Conservation (phyloP, 1,140 invertebrate species). For the Caenorhabditis inopinata region DNA sequence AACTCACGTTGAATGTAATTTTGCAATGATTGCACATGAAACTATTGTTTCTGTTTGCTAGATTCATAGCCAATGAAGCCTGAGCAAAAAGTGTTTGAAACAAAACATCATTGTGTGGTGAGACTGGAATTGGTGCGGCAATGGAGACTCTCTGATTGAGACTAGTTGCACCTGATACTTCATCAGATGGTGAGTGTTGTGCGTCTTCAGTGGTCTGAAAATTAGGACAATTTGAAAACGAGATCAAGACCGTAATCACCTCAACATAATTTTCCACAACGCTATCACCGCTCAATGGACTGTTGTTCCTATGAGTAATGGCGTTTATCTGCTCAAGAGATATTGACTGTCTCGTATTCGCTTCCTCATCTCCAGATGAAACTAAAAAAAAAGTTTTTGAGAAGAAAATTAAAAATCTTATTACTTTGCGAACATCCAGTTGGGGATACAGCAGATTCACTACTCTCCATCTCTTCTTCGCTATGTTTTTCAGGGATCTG, state of each 20-base stretch:
- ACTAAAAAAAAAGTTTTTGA: neutral
- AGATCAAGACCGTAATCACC: neutral
- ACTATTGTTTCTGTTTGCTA: neutral
- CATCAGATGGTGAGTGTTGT: neutral
- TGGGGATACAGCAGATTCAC: constrained; percentile 16
- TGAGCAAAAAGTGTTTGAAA: neutral
- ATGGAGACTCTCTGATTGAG: neutral
- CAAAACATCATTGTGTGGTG: neutral
- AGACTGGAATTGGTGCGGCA: neutral
- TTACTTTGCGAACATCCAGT: constrained; percentile 27
- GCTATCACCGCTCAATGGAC: neutral
- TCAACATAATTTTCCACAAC: neutral
- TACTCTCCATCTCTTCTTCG: constrained; percentile 36
- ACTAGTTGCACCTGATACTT: neutral
- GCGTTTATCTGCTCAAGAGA: neutral
- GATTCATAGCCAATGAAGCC: neutral
- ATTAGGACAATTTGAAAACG: neutral
- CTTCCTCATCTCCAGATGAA: constrained; percentile 11
- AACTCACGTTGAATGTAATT: constrained; percentile 69
- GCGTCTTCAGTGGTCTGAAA: neutral
- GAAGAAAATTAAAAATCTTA: too few relatives aligned
- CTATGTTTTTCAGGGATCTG: neutral
- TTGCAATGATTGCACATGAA: constrained; percentile 81
- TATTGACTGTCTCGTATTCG: neutral
- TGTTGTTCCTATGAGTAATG: neutral